Percentiles rank a stretch among this genome's conserved stretches.
Evolutionary conservation across 2,797 vertebrate species (phyloP).

Genomic region (Alcedo atthis): DNA sequence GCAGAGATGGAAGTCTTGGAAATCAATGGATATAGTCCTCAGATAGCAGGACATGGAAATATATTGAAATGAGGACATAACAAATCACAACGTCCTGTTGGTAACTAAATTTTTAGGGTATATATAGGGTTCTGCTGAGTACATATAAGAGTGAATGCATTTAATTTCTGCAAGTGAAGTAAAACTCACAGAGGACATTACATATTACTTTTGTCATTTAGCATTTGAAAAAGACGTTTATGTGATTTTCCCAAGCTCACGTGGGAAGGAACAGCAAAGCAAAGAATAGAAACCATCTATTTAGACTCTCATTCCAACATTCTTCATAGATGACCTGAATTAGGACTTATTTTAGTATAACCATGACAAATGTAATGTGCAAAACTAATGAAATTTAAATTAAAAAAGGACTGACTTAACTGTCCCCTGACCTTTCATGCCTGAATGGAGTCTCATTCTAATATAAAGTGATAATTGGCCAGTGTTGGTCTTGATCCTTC

Average conservation of each 20-base stretch:
- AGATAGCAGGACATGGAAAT: background rate
- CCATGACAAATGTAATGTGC: conserved; percentile 45
- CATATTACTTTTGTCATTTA: background rate
- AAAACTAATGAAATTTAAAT: conserved; percentile 68
- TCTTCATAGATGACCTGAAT: conserved; percentile 48
- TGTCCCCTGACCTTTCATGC: conserved; percentile 44
- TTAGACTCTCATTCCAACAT: conserved; percentile 14
- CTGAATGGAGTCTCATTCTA: conserved; percentile 33
- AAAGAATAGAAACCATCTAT: conserved; percentile 4
- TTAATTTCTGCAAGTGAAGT: background rate
- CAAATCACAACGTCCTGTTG: background rate
- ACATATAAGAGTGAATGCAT: background rate
- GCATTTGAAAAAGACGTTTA: background rate
- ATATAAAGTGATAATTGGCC: conserved; percentile 50
- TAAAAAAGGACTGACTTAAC: conserved; percentile 48
- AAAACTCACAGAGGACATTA: background rate
- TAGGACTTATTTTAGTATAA: conserved; percentile 45
- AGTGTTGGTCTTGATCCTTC: conserved; percentile 15
- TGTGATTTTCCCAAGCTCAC: background rate
- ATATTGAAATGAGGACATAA: background rate
- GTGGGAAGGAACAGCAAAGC: conserved; percentile 14
- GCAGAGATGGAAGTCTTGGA: background rate
- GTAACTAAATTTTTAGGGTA: background rate
- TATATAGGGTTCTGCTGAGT: background rate
- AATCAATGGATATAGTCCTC: background rate